Evolutionary conservation across 2,888 invertebrate genomes (phyloP).

Genomic region (Griposia aprilina): DNA sequence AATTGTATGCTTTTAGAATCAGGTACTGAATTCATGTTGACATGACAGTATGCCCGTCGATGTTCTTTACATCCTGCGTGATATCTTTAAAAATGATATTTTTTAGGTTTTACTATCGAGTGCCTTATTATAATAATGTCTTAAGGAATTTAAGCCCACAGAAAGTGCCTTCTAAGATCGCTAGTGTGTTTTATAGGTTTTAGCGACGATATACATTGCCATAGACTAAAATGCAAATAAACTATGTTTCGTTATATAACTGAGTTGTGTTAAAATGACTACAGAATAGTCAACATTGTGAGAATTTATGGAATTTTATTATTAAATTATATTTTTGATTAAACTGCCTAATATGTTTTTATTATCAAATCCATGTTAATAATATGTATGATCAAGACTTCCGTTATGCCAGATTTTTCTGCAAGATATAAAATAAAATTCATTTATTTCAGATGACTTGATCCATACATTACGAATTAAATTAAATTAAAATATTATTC

Average conservation of each 20-base stretch:
- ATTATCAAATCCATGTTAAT: neutral
- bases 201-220: neutral
- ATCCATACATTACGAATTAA: too few species aligned
- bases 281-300: constrained; percentile 13
- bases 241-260: constrained; percentile 2
- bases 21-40: neutral
- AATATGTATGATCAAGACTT: neutral
- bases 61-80: neutral
- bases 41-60: too few species aligned
- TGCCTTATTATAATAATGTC: constrained; percentile 36
- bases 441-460: too few species aligned
- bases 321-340: neutral
- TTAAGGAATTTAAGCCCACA: neutral
- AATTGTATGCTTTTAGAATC: neutral
- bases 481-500: too few species aligned
- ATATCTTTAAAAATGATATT: neutral
- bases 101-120: neutral
- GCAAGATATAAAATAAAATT: too few species aligned
- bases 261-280: constrained; percentile 10
- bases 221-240: constrained; percentile 13
- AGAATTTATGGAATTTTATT: constrained; percentile 4
- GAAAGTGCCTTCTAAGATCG: constrained; percentile 1
- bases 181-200: neutral
- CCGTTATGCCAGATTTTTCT: neutral
- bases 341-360: neutral